These are phyloP conservation scores for Ophioninae sp. DNA, from an alignment of 2,888 invertebrate species.

Conservation along the genomic window DNA sequence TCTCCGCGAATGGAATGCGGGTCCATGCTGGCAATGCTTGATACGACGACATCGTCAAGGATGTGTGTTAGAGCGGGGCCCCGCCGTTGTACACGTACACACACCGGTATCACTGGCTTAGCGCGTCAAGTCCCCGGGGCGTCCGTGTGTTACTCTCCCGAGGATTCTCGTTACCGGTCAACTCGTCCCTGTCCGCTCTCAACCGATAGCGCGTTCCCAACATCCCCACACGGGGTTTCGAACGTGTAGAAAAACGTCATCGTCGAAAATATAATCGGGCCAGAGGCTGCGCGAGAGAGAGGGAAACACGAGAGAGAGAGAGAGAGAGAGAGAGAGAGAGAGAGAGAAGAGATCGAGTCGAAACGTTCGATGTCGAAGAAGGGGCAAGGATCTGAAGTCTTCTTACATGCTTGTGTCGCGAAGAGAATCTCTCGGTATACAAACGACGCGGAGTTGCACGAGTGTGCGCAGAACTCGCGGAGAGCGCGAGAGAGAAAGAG, in stretches of 20 bases:
- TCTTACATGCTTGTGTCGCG: constrained; percentile 10
- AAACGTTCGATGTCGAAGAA: constrained; percentile 42
- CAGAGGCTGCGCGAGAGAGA: constrained; percentile 54
- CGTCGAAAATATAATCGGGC: constrained; percentile 76
- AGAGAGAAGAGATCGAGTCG: constrained; percentile 46
- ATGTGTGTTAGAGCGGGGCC: constrained; percentile 43
- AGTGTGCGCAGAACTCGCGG: constrained; percentile 17
- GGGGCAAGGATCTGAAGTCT: constrained; percentile 58
- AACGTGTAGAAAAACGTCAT: constrained; percentile 71
- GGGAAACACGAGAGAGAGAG: constrained; percentile 29
- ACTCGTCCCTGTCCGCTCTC: constrained; percentile 5
- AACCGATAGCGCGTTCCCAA: constrained; percentile 39
- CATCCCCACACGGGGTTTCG: constrained; percentile 15
- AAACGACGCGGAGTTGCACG: background rate
- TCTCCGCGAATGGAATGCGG: constrained; percentile 65
- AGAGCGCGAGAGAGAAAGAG: constrained; percentile 12
- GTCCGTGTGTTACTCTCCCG: constrained; percentile 29
- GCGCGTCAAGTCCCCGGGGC: no score
- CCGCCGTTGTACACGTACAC: background rate
- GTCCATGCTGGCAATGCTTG: constrained; percentile 45
- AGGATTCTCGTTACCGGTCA: constrained; percentile 40
- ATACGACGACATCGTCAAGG: constrained; percentile 32
- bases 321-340: constrained; percentile 33
- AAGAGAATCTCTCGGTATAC: constrained; percentile 5
- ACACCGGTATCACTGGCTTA: background rate